These are phyloP conservation scores for Falco peregrinus DNA, from an alignment of 2,797 vertebrate species.

Conservation along the genomic window DNA sequence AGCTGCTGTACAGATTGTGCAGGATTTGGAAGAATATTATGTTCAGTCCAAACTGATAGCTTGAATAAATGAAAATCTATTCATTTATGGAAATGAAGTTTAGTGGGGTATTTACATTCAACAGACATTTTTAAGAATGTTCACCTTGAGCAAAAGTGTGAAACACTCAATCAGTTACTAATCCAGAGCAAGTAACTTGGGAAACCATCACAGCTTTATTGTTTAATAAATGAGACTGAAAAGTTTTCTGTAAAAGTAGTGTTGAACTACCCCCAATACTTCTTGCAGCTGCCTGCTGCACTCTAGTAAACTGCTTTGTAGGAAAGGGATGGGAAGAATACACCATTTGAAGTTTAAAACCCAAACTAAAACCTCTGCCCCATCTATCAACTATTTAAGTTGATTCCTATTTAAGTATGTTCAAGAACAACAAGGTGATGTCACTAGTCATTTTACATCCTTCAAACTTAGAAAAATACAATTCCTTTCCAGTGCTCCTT, in stretches of 20 bases:
- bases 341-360: not conserved
- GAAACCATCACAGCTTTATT: not conserved
- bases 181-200: not conserved
- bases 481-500: not conserved
- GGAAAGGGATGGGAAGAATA: not conserved
- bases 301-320: not conserved
- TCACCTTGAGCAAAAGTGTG: not conserved
- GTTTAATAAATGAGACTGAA: not conserved
- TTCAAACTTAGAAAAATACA: not conserved
- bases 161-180: not conserved
- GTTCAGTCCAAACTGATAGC: not conserved
- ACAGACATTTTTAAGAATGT: not conserved
- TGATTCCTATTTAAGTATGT: not conserved
- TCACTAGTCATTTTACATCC: not conserved
- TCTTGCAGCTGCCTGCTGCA: not conserved
- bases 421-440: not conserved
- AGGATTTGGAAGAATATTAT: not conserved
- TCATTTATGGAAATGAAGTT: not conserved
- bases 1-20: not conserved
- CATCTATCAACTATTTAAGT: not conserved
- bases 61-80: not conserved
- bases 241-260: not conserved
- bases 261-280: not conserved
- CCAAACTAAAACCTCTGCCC: fast-evolving
- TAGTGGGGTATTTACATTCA: not conserved